A percentile compares a stretch with the other conserved stretches of the same genome.
Conservation (phyloP, 2,113 vertebrate species). For the Odobenus rosmarus region DNA sequence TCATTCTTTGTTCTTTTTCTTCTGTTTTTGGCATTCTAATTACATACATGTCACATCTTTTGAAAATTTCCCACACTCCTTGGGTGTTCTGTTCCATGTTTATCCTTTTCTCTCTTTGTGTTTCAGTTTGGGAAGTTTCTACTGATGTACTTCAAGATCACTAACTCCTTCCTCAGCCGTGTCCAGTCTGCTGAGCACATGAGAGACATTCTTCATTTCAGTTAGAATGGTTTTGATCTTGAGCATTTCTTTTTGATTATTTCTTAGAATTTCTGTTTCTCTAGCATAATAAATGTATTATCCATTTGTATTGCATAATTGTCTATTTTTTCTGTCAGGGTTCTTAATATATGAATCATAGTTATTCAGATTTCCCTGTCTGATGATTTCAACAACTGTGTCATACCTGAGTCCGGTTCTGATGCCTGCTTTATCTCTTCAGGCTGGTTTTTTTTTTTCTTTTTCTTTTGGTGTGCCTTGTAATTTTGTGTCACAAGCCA, state of each 20-base stretch:
- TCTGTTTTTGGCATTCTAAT: not conserved
- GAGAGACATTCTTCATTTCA: not conserved
- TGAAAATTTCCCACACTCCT: not conserved
- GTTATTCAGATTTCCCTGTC: not conserved
- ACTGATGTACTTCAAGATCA: not conserved
- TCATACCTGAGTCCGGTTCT: not conserved
- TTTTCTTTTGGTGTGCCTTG: not conserved
- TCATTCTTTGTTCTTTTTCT: not conserved
- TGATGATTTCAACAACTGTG: not conserved
- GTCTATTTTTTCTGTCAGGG: not conserved
- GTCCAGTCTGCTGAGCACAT: not conserved
- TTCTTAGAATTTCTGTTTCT: constrained; percentile 21
- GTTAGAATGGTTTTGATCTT: not conserved
- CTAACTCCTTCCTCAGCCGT: not conserved
- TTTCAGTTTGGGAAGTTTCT: not conserved
- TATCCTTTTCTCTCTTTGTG: not conserved
- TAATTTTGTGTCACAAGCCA: not conserved
- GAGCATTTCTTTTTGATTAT: constrained; percentile 18
- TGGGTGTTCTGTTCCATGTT: not conserved
- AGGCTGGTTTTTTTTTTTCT: not conserved
- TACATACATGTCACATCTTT: not conserved
- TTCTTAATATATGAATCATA: not conserved
- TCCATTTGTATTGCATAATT: not conserved
- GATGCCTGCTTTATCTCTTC: not conserved
- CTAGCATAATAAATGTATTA: not conserved